These are phyloP conservation scores for Eidolon helvum DNA, from an alignment of 2,113 vertebrate genomes.

Conservation along the genomic window DNA sequence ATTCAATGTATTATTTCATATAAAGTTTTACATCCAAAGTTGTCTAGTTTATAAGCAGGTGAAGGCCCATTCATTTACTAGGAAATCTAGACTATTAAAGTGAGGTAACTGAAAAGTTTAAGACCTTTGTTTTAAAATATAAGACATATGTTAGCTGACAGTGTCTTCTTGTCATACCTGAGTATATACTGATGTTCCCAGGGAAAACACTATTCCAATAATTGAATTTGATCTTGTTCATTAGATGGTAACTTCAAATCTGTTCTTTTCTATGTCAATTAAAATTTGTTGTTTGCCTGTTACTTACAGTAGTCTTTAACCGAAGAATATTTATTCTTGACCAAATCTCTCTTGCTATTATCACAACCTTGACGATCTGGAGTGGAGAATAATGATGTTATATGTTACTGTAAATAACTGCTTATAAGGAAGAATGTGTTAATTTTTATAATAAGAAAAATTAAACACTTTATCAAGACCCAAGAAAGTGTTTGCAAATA, in stretches of 20 bases:
- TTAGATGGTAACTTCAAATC: not conserved
- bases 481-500: not conserved
- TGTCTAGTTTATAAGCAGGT: not conserved
- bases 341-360: not conserved
- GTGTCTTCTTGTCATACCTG: not conserved
- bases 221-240: not conserved
- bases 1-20: not conserved
- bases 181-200: not conserved
- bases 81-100: not conserved
- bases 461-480: not conserved
- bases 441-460: not conserved
- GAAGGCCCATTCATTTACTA: not conserved
- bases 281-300: not conserved
- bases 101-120: not conserved
- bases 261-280: not conserved
- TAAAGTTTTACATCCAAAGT: not conserved
- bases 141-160: not conserved
- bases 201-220: not conserved
- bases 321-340: slow-evolving; percentile 4
- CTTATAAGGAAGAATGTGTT: not conserved
- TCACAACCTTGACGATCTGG: not conserved
- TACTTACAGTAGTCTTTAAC: not conserved
- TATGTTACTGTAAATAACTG: not conserved
- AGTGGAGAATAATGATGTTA: not conserved
- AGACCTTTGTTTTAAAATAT: not conserved